Base-by-base conservation (phyloP, 2,113 vertebrate species). In the Silurus asotus region DNA sequence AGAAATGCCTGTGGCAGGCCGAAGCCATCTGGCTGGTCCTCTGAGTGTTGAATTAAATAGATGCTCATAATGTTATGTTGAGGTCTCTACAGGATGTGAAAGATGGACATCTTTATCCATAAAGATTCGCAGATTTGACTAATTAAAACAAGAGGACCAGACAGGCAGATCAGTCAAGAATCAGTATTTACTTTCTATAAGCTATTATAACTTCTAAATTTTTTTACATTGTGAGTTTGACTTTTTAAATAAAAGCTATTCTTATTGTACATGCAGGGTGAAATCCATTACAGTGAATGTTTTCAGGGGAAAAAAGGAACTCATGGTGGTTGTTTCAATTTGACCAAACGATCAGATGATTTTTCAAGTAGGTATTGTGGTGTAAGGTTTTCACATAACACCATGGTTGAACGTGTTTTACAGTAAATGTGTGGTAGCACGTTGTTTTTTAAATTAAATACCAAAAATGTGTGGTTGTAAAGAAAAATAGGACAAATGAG, bases 1-100 rank as follows among this genome's bases (percentile, higher is more conserved):
- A 86, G 87, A 86, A 91, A 59, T 61, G 90, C 84, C 92, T 89
- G 89, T 88, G 90, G 90, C 90, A 88, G 86, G 90, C 93, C 93
- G 79, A 82, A 92, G 93, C 92, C 92, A 94, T 93, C 92, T 93
- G 94, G 91, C 67, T 83, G 82, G 83, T 67, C 83, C 78, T 76
- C 19, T 65, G 82, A 56, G 59, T 67, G 82, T 45, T 88, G 55
- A 82, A 80, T 87, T 90, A 84, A 92, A 84, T 76, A 90, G 84
- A 88, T 89, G 56, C 86, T 86, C 86, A 84, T 62, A 88, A 75
- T 86, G 45, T 89, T 70, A 85, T 88, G 70, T 86, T 83, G 80
- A 81, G 81, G 85, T 87, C 78, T n/a, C 11, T 56, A 69, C 65
- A 79, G 25, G 61, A 49, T 56, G 81, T 9, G 20, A 56, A 84